Percentiles rank a stretch among this genome's conserved stretches.
phyloP scores from a whole-genome alignment of 1,140 invertebrate species.

The Semibalanus balanoides region DNA sequence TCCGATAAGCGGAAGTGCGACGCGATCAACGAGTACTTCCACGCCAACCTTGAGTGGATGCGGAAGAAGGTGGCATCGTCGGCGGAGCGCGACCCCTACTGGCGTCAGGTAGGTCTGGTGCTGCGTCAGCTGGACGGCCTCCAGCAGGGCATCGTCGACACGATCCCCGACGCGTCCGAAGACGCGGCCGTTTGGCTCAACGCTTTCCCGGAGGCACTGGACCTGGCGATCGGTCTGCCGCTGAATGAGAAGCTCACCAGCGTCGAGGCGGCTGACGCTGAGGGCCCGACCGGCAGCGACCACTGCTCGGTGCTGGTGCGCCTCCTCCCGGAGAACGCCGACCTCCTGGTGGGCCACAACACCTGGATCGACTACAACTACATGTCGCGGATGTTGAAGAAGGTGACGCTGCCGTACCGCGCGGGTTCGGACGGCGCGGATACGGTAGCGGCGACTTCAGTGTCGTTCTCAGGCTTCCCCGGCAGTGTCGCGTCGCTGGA shows the following conservation, averaged over 20 bases:
- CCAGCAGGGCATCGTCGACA: not conserved
- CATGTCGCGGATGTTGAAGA: conserved; percentile 80
- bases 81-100: not conserved
- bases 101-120: not conserved
- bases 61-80: not conserved
- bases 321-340: conserved; percentile 35
- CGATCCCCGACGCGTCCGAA: not conserved
- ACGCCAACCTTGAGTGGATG: not conserved
- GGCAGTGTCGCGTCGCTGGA: conserved; percentile 72
- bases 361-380: conserved; percentile 57
- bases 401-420: conserved; percentile 69
- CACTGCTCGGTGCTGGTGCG: conserved; percentile 47
- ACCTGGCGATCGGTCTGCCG: not conserved
- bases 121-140: not conserved
- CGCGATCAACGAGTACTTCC: not conserved
- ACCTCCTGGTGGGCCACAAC: conserved; percentile 47
- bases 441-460: conserved; percentile 45
- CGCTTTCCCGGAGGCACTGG: not conserved
- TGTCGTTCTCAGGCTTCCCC: conserved; percentile 76
- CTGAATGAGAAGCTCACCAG: not conserved
- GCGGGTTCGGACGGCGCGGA: conserved; percentile 25
- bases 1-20: not conserved
- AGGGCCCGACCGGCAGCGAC: not conserved
- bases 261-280: too few species aligned
- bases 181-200: not conserved